Evolutionary conservation across 2,888 invertebrate species (phyloP).

Genomic region (Drosophila multiciliata): DNA sequence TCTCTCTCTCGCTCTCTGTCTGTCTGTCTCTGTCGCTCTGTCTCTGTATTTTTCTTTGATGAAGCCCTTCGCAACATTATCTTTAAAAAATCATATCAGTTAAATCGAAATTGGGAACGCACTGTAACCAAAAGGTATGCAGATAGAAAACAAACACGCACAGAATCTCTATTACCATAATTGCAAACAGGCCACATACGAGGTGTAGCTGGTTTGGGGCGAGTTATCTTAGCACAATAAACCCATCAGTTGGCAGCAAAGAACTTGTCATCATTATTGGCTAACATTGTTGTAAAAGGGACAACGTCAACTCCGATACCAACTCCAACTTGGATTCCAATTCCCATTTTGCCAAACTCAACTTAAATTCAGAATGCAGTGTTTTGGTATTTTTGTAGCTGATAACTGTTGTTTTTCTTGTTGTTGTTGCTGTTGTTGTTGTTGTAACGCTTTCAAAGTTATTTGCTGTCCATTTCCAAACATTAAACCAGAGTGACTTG

Average conservation of each 20-base stretch:
- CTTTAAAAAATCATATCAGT: constrained; percentile 75
- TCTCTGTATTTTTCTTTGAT: constrained; percentile 33
- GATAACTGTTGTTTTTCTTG: constrained; percentile 30
- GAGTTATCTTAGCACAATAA: constrained; percentile 44
- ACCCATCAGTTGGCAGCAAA: constrained; percentile 48
- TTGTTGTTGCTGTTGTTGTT: constrained; percentile 54
- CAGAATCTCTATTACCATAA: constrained; percentile 41
- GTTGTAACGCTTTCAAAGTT: constrained; percentile 74
- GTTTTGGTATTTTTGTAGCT: constrained; percentile 20
- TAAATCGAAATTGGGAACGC: constrained; percentile 64
- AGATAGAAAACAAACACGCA: constrained; percentile 2
- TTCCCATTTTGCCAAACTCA: constrained; percentile 14
- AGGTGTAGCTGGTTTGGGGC: constrained; percentile 6
- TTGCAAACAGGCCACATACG: constrained; percentile 50
- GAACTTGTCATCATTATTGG: constrained; percentile 56
- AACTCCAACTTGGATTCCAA: background rate
- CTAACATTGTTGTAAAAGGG: constrained; percentile 23
- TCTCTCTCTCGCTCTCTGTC: background rate
- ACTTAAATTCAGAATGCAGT: constrained; percentile 42
- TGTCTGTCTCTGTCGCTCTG: background rate
- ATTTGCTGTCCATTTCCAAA: constrained; percentile 79
- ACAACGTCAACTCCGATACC: constrained; percentile 15
- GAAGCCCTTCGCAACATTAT: constrained; percentile 65
- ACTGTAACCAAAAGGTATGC: constrained; percentile 11
- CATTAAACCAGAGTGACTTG: constrained; percentile 80